Evolutionary conservation across 2,888 invertebrate genomes (phyloP), one percentile per base, ranked within the genome.

Genomic region (Yponomeuta malinellus): DNA sequence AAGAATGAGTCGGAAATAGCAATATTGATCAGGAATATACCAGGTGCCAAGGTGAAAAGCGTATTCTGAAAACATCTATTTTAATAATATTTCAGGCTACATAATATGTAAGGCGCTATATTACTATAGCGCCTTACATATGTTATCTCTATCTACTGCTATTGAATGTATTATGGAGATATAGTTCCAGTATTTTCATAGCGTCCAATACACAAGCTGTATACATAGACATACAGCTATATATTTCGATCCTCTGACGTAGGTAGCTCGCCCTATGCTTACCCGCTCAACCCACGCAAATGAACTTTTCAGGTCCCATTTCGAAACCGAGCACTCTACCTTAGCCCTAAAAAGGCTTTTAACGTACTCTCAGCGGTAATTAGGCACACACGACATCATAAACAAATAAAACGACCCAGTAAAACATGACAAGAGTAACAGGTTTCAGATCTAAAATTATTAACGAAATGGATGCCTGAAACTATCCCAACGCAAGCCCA

Each of bases 191-290:
- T 59, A 59, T 59, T 64, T 23, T 29, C 64, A 64, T 64, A 52
- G 8, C 64, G 29, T 68, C 69, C 48, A 68, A 72, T 9, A 68
- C 48, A 8, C 10, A 65, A 12, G 59, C 10, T 33, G 12, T 70
- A 67, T 70, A 70, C 63, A 64, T 64, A 66, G 31, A 15, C 33
- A 66, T 10, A 67, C 12, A 63, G 29, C n/a, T 37, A 64, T 70
- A 70, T 12, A 64, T 69, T 68, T 63, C 29, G 23, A 10, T 76
- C 76, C 76, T 80, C 80, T 90, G 90, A 90, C 90, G 90, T 88
- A 87, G 88, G 71, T 29, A 68, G 23, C 75, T 75, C 86, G 85
- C 88, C 88, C 89, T 89, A 87, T 87, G 74, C 81, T 33, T 48
- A 68, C 33, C 68, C 77, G 78, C 88, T 87, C 86, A 88, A 89